phyloP scores from a whole-genome alignment of 1,140 invertebrate genomes.

The Globodera rostochiensis region DNA sequence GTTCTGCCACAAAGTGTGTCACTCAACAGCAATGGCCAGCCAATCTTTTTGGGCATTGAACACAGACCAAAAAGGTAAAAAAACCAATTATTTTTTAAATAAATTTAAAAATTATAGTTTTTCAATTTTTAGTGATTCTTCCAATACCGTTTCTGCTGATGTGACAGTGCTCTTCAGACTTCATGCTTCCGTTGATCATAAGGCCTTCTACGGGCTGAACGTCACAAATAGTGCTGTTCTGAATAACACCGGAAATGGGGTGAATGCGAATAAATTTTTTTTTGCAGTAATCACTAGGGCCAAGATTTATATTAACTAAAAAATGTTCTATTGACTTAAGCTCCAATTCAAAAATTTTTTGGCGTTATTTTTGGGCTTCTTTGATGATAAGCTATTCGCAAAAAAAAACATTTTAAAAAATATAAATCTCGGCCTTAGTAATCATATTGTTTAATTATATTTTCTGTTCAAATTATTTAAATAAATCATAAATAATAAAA shows the following conservation, averaged over 20 bases:
- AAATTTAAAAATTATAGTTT: background rate
- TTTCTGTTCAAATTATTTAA: no score
- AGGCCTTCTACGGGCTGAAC: slow-evolving; percentile 76
- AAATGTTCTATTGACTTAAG: no score
- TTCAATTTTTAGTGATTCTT: slow-evolving; percentile 26
- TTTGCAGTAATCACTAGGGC: no score
- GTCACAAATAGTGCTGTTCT: slow-evolving; percentile 84
- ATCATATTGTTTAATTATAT: no score
- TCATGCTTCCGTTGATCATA: slow-evolving; percentile 57
- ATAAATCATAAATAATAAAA: no score
- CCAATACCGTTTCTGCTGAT: slow-evolving; percentile 52
- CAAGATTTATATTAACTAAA: no score
- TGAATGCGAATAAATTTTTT: background rate
- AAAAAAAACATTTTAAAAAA: no score
- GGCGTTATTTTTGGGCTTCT: no score
- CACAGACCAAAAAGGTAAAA: slow-evolving; percentile 26
- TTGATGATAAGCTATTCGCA: no score
- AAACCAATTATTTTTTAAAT: background rate
- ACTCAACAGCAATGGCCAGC: slow-evolving; percentile 55
- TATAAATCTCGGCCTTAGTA: no score
- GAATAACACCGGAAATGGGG: slow-evolving; percentile 88
- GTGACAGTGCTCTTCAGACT: slow-evolving; percentile 58
- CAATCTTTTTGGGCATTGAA: slow-evolving; percentile 60
- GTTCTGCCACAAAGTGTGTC: slow-evolving; percentile 60
- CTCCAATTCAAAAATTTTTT: no score